Evolutionary conservation across 2,888 invertebrate species (phyloP), one percentile per base, ranked within the genome.

Genomic region (Bombylius major): DNA sequence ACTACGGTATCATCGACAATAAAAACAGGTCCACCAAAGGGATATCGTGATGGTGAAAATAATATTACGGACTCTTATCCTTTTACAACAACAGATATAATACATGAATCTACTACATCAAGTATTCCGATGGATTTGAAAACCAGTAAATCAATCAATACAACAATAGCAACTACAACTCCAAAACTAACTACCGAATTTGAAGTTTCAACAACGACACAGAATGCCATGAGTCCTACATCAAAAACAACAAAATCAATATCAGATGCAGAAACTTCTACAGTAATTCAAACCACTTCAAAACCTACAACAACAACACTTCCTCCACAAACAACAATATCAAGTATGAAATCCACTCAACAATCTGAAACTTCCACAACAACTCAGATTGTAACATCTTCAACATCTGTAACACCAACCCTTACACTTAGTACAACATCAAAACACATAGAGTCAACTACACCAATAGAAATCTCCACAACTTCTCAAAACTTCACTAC

Each of bases 21-120:
- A 45, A 72, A 70, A 58, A 65, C 68, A 7, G 70, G 70, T 13
- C 67, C 68, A 36, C 69, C 71, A 1, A 72, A 71, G 57, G 69
- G 70, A 46, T 73, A 72, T 61, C 69, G 74, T n/a, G 72, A 72
- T 66, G 73, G 72, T 57, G 73, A 71, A 53, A 71, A 72, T 61
- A 71, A 72, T 61, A 73, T 70, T 53, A 73, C 72, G 32, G 71
- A 67, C 60, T 60, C 65, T 32, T 58, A 57, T 53, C 46, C 50
- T 7, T 51, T 39, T 55, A 50, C 58, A 47, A 62, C 61, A 9
- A 47, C 59, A 31, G 52, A 58, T 39, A 56, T 54, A n/a, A 47
- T 50, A 32, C 52, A 47, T 9, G 58, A 57, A 12, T 56, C 50
- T 45, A 53, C 46, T 39, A 59, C 58, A 9, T 57, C 57, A n/a